Evolutionary conservation across 2,113 vertebrate species (phyloP).

Genomic region (Pimephales promelas): DNA sequence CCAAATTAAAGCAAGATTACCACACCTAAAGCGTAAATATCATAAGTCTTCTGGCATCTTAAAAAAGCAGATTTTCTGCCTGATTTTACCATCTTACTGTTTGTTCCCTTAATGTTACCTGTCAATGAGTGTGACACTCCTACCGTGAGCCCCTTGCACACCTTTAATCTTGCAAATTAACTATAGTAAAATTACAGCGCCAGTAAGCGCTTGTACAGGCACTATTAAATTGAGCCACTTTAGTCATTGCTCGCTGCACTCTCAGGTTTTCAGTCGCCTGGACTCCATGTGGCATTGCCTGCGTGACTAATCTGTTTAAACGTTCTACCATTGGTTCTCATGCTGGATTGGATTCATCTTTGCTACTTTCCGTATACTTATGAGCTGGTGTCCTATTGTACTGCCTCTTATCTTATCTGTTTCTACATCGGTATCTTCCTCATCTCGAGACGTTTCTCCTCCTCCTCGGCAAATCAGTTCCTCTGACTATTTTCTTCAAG

Average conservation of each 20-base stretch:
- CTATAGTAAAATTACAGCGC: slow-evolving; percentile 14
- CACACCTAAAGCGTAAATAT: neutral
- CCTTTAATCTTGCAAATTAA: slow-evolving; percentile 30
- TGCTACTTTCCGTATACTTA: slow-evolving; percentile 27
- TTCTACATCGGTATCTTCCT: slow-evolving; percentile 24
- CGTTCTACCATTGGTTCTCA: slow-evolving; percentile 5
- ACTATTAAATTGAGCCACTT: slow-evolving; percentile 23
- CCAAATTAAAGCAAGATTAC: slow-evolving; percentile 4
- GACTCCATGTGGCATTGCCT: neutral
- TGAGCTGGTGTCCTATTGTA: slow-evolving; percentile 13
- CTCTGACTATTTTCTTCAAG: slow-evolving; percentile 28
- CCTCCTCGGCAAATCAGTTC: neutral
- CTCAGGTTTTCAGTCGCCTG: slow-evolving; percentile 14
- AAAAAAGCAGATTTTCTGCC: neutral
- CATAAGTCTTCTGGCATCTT: neutral
- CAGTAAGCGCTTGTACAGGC: neutral
- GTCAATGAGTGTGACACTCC: slow-evolving; percentile 10
- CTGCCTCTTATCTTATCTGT: slow-evolving; percentile 37
- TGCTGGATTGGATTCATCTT: neutral
- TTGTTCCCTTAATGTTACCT: neutral
- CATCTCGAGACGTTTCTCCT: neutral
- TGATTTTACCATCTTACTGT: slow-evolving; percentile 15
- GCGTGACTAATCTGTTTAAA: slow-evolving; percentile 35
- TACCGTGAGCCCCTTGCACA: neutral
- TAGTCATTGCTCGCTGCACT: slow-evolving; percentile 21